These are phyloP conservation scores for Liparis tanakae DNA, from an alignment of 2,797 vertebrate genomes.

Conservation along the genomic window DNA sequence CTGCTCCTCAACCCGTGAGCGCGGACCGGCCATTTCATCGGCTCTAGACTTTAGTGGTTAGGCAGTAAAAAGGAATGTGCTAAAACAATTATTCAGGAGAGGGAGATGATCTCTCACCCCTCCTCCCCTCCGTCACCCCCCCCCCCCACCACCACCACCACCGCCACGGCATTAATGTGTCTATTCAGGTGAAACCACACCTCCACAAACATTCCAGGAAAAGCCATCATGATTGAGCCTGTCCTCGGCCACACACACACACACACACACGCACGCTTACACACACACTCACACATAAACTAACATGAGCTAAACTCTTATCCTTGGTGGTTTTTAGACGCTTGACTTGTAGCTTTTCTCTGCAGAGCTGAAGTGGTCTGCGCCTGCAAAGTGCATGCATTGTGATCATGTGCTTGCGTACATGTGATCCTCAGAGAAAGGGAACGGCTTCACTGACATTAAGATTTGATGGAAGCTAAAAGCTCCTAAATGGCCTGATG, in stretches of 20 bases:
- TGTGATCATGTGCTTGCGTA: constrained; percentile 22
- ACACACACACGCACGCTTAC: neutral
- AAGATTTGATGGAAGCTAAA: constrained; percentile 69
- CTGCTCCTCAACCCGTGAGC: neutral
- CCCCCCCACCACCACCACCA: neutral
- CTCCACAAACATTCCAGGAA: constrained; percentile 30
- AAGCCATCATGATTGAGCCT: constrained; percentile 20
- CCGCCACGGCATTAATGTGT: neutral
- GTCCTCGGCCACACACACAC: neutral
- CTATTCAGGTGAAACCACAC: constrained; percentile 38
- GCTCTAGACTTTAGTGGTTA: neutral
- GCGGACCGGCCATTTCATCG: neutral
- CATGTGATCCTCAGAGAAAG: constrained; percentile 22
- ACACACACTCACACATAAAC: neutral
- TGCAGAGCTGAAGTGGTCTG: constrained; percentile 5
- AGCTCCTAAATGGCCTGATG: constrained; percentile 51
- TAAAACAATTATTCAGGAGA: constrained; percentile 14
- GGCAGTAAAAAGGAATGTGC: constrained; percentile 6
- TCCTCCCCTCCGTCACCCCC: neutral
- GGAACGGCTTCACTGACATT: constrained; percentile 28
- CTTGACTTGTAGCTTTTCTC: constrained; percentile 7
- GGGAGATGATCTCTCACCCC: neutral
- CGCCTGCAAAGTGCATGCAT: neutral
- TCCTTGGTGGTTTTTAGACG: neutral
- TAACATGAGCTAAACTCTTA: no score